Evolutionary conservation across 1,140 invertebrate species (phyloP), one percentile per base, ranked within the genome.

Genomic region (Cotesia glomerata): DNA sequence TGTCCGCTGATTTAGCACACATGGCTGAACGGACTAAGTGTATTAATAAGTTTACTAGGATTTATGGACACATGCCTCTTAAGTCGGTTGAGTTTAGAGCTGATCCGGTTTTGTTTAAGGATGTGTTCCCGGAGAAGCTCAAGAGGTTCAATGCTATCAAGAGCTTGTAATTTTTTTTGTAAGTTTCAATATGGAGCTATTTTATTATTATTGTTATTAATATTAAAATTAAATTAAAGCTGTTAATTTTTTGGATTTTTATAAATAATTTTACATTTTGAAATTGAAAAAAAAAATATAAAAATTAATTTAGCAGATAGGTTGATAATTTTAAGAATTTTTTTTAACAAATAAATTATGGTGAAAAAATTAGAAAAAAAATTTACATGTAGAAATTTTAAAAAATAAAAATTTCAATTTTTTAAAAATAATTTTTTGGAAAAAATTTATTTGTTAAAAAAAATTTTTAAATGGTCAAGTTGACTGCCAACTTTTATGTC

Each of bases 21-120:
- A 97, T 99, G 96, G 91, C 95, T 0, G 95, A 97, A 83, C 88
- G 97, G 34, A 97, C 96, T 0, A 92, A 95, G 58, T 99, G 97
- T 81, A 95, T 99, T 8, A 95, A 96, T 84, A 88, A 91, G 63
- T 98, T 98, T 85, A 90, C 93, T 1, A 86, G 91, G 65, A 91
- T 94, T 39, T 98, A 97, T 83, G 94, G 95, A 0, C 88, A 89
- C 18, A 97, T 98, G 95, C 95, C 97, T 0, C 87, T 99, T 1
- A 90, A 93, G 77, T 91, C 93, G 0, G 93, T 98, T 0, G 96
- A 99, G 86, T 99, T 97, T 85, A 87, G 97, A 49, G 97, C 96
- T 0, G 97, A 99, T 88, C 97, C 97, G 3, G 94, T 98, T 0
- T 89, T 98, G 7, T 98, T 95, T 81, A 93, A 94, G 82, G 96